phyloP scores from a whole-genome alignment of 2,888 invertebrate species.

The Stegophylla sp. region DNA sequence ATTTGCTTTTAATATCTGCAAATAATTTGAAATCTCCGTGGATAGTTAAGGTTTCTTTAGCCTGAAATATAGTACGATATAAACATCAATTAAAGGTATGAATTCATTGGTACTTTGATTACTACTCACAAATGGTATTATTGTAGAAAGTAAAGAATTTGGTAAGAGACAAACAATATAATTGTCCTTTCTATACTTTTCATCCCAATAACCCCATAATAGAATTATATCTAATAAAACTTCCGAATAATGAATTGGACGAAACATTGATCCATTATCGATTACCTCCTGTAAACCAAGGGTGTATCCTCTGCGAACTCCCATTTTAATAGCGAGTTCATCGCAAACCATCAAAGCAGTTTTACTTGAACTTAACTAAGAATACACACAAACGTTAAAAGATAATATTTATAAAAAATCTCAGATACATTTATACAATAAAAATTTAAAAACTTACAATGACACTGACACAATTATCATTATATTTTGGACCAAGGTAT shows the following conservation, averaged over 20 bases:
- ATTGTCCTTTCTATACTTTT: constrained; percentile 83
- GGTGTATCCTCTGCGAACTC: constrained; percentile 71
- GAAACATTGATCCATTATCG: constrained; percentile 74
- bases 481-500: constrained; percentile 72
- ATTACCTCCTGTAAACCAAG: constrained; percentile 82
- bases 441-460: constrained; percentile 67
- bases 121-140: constrained; percentile 65
- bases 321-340: constrained; percentile 74
- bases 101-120: not conserved
- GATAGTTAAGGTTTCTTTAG: constrained; percentile 71
- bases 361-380: constrained; percentile 78
- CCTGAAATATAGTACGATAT: constrained; percentile 66
- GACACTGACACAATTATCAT: constrained; percentile 69
- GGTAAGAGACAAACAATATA: constrained; percentile 72
- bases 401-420: not conserved
- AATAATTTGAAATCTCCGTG: constrained; percentile 82
- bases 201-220: constrained; percentile 88
- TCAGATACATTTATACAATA: no score
- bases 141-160: constrained; percentile 64
- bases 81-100: not conserved
- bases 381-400: constrained; percentile 57
- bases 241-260: constrained; percentile 81
- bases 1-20: constrained; percentile 77
- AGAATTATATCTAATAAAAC: constrained; percentile 70
- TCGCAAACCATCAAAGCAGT: constrained; percentile 78